A percentile compares a stretch with the other conserved stretches of the same genome.
Evolutionary conservation across 2,113 vertebrate species (phyloP).

Genomic region (Micronycteris hirsuta): DNA sequence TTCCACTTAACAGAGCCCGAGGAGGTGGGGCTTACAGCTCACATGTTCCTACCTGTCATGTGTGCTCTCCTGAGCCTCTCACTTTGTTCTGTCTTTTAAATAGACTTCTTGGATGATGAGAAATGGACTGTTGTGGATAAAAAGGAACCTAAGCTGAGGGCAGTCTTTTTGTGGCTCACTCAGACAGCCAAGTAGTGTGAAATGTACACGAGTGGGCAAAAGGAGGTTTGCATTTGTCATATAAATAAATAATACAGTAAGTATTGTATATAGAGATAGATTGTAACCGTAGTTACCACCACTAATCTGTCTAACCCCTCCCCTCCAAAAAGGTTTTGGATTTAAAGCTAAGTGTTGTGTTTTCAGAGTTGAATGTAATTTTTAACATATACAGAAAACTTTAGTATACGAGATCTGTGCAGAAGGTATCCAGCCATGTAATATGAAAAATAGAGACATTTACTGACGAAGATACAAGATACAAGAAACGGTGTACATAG

Average conservation of each 20-base stretch:
- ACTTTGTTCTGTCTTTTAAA: neutral
- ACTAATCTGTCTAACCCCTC: too few species aligned
- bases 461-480: too few species aligned
- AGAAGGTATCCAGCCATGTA: too few species aligned
- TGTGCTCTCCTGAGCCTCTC: neutral
- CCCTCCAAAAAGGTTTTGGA: too few species aligned
- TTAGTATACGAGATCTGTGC: neutral
- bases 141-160: neutral
- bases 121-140: neutral
- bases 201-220: neutral
- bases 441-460: too few species aligned
- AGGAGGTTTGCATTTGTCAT: neutral
- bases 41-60: neutral
- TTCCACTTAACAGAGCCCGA: neutral
- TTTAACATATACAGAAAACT: slow-evolving; percentile 13
- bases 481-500: too few species aligned
- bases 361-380: neutral
- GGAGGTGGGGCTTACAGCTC: neutral
- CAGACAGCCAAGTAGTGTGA: neutral
- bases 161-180: neutral
- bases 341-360: too few species aligned
- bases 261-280: too few species aligned
- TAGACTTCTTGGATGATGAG: neutral
- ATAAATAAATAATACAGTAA: too few species aligned
- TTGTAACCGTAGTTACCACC: too few species aligned